phyloP scores from a whole-genome alignment of 2,888 invertebrate species.

The Acleris cristana region DNA sequence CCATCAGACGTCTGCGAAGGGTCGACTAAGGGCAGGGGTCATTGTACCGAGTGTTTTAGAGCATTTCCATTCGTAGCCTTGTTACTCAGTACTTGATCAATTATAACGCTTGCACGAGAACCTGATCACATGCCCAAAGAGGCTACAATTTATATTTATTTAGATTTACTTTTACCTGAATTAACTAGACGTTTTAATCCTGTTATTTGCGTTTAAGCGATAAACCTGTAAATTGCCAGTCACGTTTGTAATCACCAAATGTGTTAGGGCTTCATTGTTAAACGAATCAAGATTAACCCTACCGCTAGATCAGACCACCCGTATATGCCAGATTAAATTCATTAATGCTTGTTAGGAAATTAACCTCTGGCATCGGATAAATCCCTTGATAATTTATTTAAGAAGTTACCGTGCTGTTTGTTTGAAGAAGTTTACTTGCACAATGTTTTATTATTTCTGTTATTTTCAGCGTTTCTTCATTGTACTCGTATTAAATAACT shows the following conservation, averaged over 20 bases:
- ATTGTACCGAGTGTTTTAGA: constrained; percentile 18
- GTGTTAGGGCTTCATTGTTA: constrained; percentile 53
- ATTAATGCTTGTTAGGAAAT: constrained; percentile 49
- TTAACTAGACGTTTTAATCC: constrained; percentile 5
- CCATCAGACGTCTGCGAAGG: constrained; percentile 27
- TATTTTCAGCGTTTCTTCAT: no score
- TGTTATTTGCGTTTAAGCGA: constrained; percentile 23
- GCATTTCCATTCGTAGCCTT: background rate
- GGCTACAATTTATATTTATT: background rate
- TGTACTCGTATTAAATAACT: no score
- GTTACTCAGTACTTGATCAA: constrained; percentile 1
- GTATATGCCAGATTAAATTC: constrained; percentile 53
- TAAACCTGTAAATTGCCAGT: constrained; percentile 43
- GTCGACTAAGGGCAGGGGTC: constrained; percentile 31
- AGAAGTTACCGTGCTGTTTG: constrained; percentile 1
- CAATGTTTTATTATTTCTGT: no score
- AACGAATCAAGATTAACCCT: constrained; percentile 67
- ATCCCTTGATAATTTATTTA: constrained; percentile 16
- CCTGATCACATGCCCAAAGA: background rate
- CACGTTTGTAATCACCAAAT: constrained; percentile 45
- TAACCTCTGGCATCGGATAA: constrained; percentile 43
- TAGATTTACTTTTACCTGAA: constrained; percentile 2
- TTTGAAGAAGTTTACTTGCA: background rate
- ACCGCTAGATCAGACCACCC: constrained; percentile 70
- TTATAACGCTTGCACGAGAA: background rate